Base-by-base conservation (phyloP, 2,113 vertebrate species). In the Bubo blakistoni region DNA sequence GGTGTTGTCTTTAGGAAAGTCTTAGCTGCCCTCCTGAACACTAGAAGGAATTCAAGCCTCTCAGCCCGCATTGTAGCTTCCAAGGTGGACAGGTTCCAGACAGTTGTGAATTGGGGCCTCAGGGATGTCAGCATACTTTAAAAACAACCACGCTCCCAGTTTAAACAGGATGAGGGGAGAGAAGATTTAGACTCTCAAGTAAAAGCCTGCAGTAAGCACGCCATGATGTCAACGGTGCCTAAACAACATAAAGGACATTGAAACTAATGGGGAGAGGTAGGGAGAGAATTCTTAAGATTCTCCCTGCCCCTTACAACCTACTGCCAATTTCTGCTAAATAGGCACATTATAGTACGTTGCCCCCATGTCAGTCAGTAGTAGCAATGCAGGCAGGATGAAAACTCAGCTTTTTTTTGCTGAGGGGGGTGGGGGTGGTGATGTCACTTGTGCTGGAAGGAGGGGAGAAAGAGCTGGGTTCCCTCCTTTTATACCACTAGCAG, bases 301-400 rank as follows among this genome's bases (percentile, higher is more conserved):
- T 86, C 18, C 18, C 22, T 61, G 22, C 18, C 34, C 34, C 27
- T 91, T 21, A 76, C 9, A 91, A 16, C 10, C 57, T 54, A 36
- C 7, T 32, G 34, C 52, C 26, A 9, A 6, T 69, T 84, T 89
- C 62, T 82, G 27, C 34, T 49, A 18, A 62, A 67, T 5, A 14
- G 27, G 46, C 44, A 34, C 9, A 7, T 8, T 20, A 49, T 0
- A 81, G 51, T 20, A 78, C 4, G 1, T 13, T 42, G 42, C 7
- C 18, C 16, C 19, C 57, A 13, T 1, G 9, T 25, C 62, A 90
- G 42, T 6, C 66, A 79, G 44, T 4, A 72, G 32, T 0, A 74
- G n/a, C 52, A 88, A 40, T 1, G 24, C 46, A 67, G 40, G 40
- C 46, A 79, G 70, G 25, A 59, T 25, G 10, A 58, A 74, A 66